Evolutionary conservation across 2,113 vertebrate genomes (phyloP).

Genomic region (Agapornis roseicollis): DNA sequence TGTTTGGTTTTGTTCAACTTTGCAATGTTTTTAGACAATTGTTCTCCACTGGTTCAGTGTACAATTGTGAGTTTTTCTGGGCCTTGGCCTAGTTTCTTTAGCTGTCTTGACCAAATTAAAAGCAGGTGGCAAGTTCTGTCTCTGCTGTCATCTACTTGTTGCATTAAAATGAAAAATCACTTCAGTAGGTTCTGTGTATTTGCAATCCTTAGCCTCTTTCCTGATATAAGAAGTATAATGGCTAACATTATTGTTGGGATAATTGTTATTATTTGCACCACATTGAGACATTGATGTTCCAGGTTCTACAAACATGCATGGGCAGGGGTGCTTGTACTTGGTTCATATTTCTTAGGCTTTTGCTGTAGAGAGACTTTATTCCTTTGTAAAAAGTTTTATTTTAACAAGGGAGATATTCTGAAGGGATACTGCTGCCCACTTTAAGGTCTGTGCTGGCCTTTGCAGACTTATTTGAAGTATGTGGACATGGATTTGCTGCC

Average conservation of each 20-base stretch:
- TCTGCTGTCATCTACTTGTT: not conserved
- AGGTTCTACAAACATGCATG: not conserved
- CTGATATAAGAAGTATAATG: not conserved
- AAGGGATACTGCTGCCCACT: not conserved
- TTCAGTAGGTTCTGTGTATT: not conserved
- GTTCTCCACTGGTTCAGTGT: not conserved
- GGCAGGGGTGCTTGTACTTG: not conserved
- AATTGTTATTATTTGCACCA: not conserved
- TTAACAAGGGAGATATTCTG: not conserved
- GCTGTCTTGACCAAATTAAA: not conserved
- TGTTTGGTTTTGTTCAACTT: not conserved
- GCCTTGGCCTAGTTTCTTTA: conserved; percentile 5
- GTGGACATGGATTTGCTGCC: not conserved
- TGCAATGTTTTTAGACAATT: not conserved
- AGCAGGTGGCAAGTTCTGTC: not conserved
- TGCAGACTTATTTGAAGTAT: not conserved
- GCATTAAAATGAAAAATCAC: not conserved
- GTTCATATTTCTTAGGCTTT: not conserved
- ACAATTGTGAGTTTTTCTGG: not conserved
- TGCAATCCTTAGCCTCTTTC: not conserved
- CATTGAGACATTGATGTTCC: not conserved
- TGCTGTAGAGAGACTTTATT: not conserved
- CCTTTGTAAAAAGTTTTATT: not conserved
- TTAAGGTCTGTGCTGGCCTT: not conserved
- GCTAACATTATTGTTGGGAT: not conserved